Evolutionary conservation across 2,113 vertebrate genomes (phyloP), one percentile per base, ranked within the genome.

Genomic region (Leuciscus idus): DNA sequence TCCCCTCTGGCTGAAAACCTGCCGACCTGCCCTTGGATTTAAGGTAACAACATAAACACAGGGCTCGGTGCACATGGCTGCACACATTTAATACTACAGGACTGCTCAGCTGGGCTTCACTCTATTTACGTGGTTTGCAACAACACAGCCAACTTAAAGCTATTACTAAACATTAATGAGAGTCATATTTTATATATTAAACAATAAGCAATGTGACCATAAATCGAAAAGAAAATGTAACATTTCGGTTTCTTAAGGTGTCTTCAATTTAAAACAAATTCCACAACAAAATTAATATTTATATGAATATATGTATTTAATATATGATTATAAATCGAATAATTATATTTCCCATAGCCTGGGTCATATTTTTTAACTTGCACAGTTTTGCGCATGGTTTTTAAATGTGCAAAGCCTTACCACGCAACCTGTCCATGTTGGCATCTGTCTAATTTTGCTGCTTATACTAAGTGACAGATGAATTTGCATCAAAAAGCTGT

Each of bases 41-140:
- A 36, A 73, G 30, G 81, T 52, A 83, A 70, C 81, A 72, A 70
- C 61, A 82, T 52, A 68, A 82, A 82, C 80, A 83, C 66, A 39
- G 11, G 66, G 33, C 21, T 43, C 48, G 26, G 48, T 57, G 61
- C 4, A 12, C 80, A 70, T 57, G 81, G 48, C 48, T 73, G 48
- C 23, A 83, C 50, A 70, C 19, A 48, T 82, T 82, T 64, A 48
- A 66, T 81, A 39, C n/a, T 11, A 81, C 59, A 64, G 33, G 21
- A 36, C 57, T 28, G 26, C 28, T 52, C 81, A 70, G 81, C 81
- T 82, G 81, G 3, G 62, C 62, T 70, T 82, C 26, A 15, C 26
- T 7, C n/a, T 28, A 23, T 17, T 30, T 21, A 52, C 8, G 28
- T 33, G 28, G 28, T 75, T 46, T 17, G 72, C 15, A 46, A 70